A percentile compares a stretch with the other conserved stretches of the same genome.
Evolutionary conservation across 2,113 vertebrate species (phyloP).

Genomic region (Tretioscincus oriximinensis): DNA sequence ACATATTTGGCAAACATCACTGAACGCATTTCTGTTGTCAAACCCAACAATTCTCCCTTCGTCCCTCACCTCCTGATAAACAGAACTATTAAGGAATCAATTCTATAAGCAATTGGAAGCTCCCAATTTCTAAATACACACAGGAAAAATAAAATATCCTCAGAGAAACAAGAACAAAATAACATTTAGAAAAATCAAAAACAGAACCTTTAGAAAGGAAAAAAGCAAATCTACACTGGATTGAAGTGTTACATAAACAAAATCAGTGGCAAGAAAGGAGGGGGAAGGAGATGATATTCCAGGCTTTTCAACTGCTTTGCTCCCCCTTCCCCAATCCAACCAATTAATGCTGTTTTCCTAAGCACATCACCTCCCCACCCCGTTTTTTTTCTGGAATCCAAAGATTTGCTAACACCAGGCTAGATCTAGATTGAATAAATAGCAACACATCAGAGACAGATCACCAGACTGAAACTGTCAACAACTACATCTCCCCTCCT

Average conservation of each 20-base stretch:
- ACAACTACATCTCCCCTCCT: slow-evolving; percentile 26
- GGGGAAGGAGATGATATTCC: not conserved
- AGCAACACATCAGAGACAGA: slow-evolving; percentile 63
- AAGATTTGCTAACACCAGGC: slow-evolving; percentile 60
- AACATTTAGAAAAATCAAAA: slow-evolving; percentile 42
- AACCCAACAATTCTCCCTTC: slow-evolving; percentile 37
- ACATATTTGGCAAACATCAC: slow-evolving; percentile 23
- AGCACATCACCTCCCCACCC: not conserved
- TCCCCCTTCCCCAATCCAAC: not conserved
- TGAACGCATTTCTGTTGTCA: slow-evolving; percentile 33
- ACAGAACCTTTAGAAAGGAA: slow-evolving; percentile 44
- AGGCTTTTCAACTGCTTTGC: not conserved
- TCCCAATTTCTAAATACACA: slow-evolving; percentile 42
- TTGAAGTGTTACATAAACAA: slow-evolving; percentile 75
- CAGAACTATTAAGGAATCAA: slow-evolving; percentile 70
- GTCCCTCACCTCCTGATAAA: slow-evolving; percentile 50
- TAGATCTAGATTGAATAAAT: slow-evolving; percentile 51
- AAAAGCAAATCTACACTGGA: slow-evolving; percentile 52
- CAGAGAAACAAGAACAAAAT: slow-evolving; percentile 41
- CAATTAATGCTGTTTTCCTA: not conserved
- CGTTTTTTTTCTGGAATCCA: slow-evolving; percentile 26
- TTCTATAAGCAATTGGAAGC: slow-evolving; percentile 42
- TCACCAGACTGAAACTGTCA: slow-evolving; percentile 52
- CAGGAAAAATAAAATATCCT: slow-evolving; percentile 35
- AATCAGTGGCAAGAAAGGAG: slow-evolving; percentile 37